Base-by-base conservation (phyloP, 2,113 vertebrate genomes). In the Anhinga rufa region DNA sequence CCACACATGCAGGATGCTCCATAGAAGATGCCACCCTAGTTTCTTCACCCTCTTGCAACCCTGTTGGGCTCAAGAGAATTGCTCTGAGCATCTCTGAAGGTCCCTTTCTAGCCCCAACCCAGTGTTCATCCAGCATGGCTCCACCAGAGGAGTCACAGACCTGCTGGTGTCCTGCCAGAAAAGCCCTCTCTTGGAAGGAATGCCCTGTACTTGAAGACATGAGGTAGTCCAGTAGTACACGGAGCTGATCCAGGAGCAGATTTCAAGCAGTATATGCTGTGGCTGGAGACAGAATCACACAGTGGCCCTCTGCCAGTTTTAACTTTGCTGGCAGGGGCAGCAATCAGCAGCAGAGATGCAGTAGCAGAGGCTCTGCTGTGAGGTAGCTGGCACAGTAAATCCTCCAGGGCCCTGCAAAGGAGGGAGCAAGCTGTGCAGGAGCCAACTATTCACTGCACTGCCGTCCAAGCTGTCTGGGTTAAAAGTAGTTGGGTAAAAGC, bases 381-480 rank as follows among this genome's bases (percentile, higher is more conserved):
- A 90, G 96, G 65, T 89, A 82, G 91, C 88, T 95, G 90, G 92
- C 93, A 60, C 51, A 57, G 61, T 46, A 95, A 93, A 95, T 79
- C 19, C 91, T 69, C 80, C 52, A 69, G 83, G 49, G 92, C 70
- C 77, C 54, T 76, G 62, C 78, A 90, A 91, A 93, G 84, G 84
- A 95, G 75, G 78, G 44, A 93, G 65, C 93, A 88, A 77, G 52
- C 65, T 76, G 57, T 79, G 49, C 34, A 0, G 4, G 69, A 88
- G 83, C 86, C 96, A 96, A 14, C 38, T 87, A 38, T 76, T 92
- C 17, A 14, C 91, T 4, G 17, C 7, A 1, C 58, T 87, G 65
- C 77, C 70, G 76, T 92, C 81, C 81, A 82, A 92, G 62, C 74
- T 79, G 58, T 76, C 83, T 82, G 46, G 66, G 54, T 84, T 92